phyloP scores from a whole-genome alignment of 2,888 invertebrate genomes.

The Ophioninae sp. region DNA sequence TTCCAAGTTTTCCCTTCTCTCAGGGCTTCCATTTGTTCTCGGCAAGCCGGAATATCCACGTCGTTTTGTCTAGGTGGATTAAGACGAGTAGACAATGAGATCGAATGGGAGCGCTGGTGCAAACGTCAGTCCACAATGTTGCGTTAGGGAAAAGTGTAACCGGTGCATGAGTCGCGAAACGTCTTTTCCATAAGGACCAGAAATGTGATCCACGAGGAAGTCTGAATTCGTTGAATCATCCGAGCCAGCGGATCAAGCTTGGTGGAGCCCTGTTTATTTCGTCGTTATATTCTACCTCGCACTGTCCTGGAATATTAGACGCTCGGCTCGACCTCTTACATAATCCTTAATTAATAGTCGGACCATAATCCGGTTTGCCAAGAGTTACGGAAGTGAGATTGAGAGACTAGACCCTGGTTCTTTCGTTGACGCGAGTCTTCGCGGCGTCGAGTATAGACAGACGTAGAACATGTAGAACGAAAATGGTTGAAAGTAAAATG shows the following conservation, averaged over 20 bases:
- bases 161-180: conserved; percentile 5
- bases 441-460: background rate
- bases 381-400: background rate
- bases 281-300: background rate
- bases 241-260: conserved; percentile 10
- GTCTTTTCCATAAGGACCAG: background rate
- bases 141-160: background rate
- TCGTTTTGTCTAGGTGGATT: conserved; percentile 9
- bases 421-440: background rate
- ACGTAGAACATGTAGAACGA: conserved; percentile 26
- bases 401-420: conserved; percentile 6
- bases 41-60: background rate
- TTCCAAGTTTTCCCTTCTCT: background rate
- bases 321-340: background rate
- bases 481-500: background rate
- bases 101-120: background rate
- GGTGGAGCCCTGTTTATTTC: background rate
- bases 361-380: background rate
- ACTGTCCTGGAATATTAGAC: background rate
- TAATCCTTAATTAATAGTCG: background rate
- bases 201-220: background rate
- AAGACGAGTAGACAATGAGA: conserved; percentile 23
- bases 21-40: background rate
- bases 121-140: conserved; percentile 10
- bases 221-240: conserved; percentile 11